Conservation (phyloP, 2,888 invertebrate species). For the Drosophila pegasa region DNA sequence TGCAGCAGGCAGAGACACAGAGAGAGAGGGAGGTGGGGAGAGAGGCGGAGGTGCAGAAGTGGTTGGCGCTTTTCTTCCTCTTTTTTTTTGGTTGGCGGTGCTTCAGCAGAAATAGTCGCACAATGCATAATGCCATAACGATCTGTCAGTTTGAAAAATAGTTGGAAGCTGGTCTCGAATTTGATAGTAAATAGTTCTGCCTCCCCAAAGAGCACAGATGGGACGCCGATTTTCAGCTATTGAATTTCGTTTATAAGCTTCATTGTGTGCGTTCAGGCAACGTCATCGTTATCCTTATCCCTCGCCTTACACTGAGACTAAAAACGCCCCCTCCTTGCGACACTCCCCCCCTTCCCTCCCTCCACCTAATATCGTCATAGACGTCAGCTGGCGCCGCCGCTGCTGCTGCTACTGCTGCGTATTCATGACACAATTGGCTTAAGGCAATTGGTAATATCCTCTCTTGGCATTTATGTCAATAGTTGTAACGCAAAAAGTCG, state of each 20-base stretch:
- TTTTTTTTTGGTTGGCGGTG: conserved; percentile 1
- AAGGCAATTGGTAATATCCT: conserved; percentile 78
- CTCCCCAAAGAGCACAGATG: conserved; percentile 50
- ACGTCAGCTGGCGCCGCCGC: conserved; percentile 40
- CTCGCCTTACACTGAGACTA: conserved; percentile 9
- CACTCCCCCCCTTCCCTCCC: not conserved
- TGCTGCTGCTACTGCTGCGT: conserved; percentile 47
- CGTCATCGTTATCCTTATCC: conserved; percentile 52
- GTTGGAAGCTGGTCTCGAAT: conserved; percentile 48
- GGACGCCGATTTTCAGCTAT: conserved; percentile 72
- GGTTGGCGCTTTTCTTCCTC: not conserved
- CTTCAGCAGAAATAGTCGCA: conserved; percentile 33
- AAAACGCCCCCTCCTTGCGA: too few species aligned
- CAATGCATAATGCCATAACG: conserved; percentile 73
- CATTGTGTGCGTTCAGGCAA: conserved; percentile 52
- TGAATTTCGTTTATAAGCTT: conserved; percentile 73
- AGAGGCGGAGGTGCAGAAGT: not conserved
- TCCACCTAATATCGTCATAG: conserved; percentile 32
- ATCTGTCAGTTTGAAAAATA: conserved; percentile 76
- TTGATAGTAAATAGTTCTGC: conserved; percentile 51
- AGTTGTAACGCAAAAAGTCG: conserved; percentile 69
- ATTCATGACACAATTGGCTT: conserved; percentile 79
- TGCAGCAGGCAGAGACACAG: conserved; percentile 5
- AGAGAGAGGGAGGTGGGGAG: not conserved
- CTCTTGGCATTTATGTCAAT: conserved; percentile 79